These are phyloP conservation scores for Dryococelus australis DNA, from an alignment of 2,888 invertebrate genomes.

Conservation along the genomic window DNA sequence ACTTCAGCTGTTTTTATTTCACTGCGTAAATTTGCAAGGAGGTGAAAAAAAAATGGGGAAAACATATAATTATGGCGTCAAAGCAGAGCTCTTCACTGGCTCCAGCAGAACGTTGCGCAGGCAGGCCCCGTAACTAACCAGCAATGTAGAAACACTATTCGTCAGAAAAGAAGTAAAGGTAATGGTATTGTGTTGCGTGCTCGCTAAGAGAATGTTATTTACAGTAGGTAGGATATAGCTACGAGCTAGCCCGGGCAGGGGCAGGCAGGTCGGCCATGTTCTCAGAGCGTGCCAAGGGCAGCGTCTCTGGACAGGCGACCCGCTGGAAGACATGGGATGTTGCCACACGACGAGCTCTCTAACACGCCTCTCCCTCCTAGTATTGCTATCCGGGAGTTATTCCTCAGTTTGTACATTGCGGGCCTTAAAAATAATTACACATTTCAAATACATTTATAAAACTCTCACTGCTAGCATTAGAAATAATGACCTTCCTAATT, in stretches of 20 bases:
- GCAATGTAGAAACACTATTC: too few species aligned
- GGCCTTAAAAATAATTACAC: neutral
- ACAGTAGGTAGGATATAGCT: neutral
- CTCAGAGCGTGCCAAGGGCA: neutral
- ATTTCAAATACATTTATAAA: constrained; percentile 5
- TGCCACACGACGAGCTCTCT: neutral
- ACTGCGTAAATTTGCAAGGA: too few species aligned
- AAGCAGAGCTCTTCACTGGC: too few species aligned
- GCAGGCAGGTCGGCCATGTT: neutral
- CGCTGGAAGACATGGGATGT: constrained; percentile 9
- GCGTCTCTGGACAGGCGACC: neutral
- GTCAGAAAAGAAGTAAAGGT: too few species aligned
- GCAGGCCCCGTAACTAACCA: too few species aligned
- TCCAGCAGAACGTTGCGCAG: too few species aligned
- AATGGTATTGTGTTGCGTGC: too few species aligned
- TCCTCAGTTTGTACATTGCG: neutral
- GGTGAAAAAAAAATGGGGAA: too few species aligned
- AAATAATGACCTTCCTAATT: neutral
- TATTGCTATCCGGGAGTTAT: neutral
- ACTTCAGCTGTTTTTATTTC: too few species aligned
- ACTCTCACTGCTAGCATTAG: neutral
- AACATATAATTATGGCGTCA: too few species aligned
- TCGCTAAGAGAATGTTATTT: too few species aligned
- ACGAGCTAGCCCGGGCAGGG: neutral
- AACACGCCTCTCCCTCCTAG: neutral